Base-by-base conservation (phyloP, 2,888 invertebrate genomes). In the Apantesis nais region DNA sequence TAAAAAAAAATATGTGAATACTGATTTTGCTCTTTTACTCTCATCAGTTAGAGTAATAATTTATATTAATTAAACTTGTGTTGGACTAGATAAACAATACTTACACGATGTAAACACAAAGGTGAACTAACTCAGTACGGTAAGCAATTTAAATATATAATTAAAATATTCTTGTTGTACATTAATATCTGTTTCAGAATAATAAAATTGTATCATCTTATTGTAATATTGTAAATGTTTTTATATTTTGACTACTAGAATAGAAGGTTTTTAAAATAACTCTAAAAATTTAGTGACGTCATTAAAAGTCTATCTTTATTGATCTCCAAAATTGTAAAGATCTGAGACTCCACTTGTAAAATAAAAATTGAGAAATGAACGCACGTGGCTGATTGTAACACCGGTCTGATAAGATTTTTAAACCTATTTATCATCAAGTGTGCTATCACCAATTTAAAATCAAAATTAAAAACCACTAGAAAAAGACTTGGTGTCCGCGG, bases 141-240 rank as follows among this genome's bases (percentile, higher is more conserved):
- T 69, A 69, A 69, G 58, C 41, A 39, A 68, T 68, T 25, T 37
- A 67, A 55, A 70, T 70, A 63, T 66, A 44, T 55, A 63, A 9
- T 19, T 66, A 63, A 25, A 25, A 16, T 66, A 65, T 60, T 60
- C 55, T 68, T 68, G 69, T 64, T 70, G 63, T 65, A 66, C 66
- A 69, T 66, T 67, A 71, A 67, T 71, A 66, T 74, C 58, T 67
- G 44, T 70, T 70, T 67, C 31, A 66, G 48, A 55, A 19, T 16
- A 63, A 58, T 63, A 22, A 62, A 68, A 41, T n/a, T 29, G 14
- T 48, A 65, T 19, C 22, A 1, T 31, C 31, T 62, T 29, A 25
- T 62, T 39, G 25, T 62, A n/a, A n/a, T n/a, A n/a, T 37, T 37
- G n/a, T 2, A 2, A n/a, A 52, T n/a, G 2, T 22, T 52, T 9